Conservation (phyloP, 2,797 vertebrate species). For the Eupleurogrammus muticus region DNA sequence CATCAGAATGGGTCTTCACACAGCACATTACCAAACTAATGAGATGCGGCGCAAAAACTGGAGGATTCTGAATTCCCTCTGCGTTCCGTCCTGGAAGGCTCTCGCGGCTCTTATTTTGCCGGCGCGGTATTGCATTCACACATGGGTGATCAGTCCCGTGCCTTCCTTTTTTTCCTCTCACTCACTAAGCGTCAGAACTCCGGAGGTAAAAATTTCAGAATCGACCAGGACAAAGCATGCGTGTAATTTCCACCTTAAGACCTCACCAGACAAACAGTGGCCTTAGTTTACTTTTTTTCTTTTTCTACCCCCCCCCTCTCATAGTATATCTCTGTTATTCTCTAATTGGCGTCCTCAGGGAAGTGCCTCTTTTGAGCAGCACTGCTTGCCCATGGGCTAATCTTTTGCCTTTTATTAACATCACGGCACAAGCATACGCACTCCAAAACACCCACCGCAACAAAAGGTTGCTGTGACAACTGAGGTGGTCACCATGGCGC, state of each 20-base stretch:
- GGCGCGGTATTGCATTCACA: conserved; percentile 50
- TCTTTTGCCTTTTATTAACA: conserved; percentile 64
- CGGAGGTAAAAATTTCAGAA: conserved; percentile 46
- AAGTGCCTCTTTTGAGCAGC: conserved; percentile 63
- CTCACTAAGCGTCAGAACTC: conserved; percentile 33
- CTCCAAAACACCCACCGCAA: conserved; percentile 16
- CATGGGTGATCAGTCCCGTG: conserved; percentile 48
- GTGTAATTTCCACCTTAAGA: conserved; percentile 56
- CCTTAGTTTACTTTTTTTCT: conserved; percentile 3
- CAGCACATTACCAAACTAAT: conserved; percentile 62
- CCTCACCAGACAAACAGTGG: conserved; percentile 32
- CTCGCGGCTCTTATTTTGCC: conserved; percentile 42
- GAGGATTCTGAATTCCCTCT: conserved; percentile 35
- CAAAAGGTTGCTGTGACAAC: conserved; percentile 74
- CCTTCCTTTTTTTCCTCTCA: conserved; percentile 23
- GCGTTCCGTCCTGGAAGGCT: conserved; percentile 19
- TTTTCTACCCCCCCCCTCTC: neutral
- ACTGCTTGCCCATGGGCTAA: conserved; percentile 59
- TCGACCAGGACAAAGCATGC: conserved; percentile 52
- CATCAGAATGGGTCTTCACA: conserved; percentile 43
- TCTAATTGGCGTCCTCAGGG: conserved; percentile 70
- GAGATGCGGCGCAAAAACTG: conserved; percentile 36
- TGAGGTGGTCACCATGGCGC: conserved; percentile 55
- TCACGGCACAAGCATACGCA: conserved; percentile 12
- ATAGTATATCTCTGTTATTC: conserved; percentile 28